A percentile compares a stretch with the other conserved stretches of the same genome.
These are phyloP conservation scores for Cetoscarus ocellatus DNA, from an alignment of 2,797 vertebrate genomes.

Conservation along the genomic window DNA sequence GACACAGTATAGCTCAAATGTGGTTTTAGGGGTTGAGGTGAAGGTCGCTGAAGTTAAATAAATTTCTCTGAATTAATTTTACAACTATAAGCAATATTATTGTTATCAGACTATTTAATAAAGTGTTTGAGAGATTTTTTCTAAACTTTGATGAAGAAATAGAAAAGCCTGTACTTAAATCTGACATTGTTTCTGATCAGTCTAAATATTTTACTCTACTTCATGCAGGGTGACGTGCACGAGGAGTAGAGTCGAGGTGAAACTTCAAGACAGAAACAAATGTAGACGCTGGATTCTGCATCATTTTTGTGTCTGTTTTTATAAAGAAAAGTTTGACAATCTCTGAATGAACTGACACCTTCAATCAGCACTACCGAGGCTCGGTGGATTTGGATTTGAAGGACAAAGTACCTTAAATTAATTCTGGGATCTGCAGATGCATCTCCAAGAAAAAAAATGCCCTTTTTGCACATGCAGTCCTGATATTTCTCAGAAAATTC, in stretches of 20 bases:
- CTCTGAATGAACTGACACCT: neutral
- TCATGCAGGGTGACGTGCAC: constrained; percentile 6
- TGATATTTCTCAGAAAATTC: too few species aligned
- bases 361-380: constrained; percentile 13
- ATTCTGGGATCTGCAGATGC: neutral
- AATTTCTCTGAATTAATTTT: too few species aligned
- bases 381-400: neutral
- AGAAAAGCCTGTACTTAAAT: neutral
- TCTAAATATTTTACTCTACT: constrained; percentile 1
- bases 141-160: too few species aligned
- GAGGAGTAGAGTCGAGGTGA: constrained; percentile 4
- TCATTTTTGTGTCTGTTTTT: neutral
- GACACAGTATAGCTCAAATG: too few species aligned
- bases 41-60: too few species aligned
- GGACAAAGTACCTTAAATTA: constrained; percentile 8
- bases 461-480: constrained; percentile 13
- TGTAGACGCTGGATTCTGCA: neutral
- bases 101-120: too few species aligned
- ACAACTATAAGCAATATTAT: too few species aligned
- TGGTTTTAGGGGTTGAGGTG: too few species aligned
- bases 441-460: neutral
- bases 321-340: neutral
- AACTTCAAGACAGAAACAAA: constrained; percentile 16
- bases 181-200: neutral
- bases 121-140: too few species aligned